Evolutionary conservation across 1,140 invertebrate genomes (phyloP).

Genomic region (Zaprionus kolodkinae): DNA sequence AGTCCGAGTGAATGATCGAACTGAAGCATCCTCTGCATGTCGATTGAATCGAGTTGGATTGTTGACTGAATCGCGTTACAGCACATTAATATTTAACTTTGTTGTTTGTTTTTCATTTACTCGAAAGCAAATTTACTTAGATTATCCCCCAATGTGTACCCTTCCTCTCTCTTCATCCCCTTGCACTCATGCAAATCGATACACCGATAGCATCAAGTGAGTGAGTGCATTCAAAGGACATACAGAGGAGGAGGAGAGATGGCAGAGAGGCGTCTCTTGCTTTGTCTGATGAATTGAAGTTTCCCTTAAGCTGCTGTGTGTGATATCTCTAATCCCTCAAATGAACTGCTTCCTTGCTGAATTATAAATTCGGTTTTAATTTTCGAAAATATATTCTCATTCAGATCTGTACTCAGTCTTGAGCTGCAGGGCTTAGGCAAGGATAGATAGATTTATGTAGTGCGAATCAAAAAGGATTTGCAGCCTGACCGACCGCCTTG

Average conservation of each 20-base stretch:
- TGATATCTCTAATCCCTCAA: background rate
- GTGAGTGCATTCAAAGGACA: conserved; percentile 36
- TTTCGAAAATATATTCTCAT: conserved; percentile 12
- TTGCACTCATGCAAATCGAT: conserved; percentile 56
- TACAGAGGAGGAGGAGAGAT: background rate
- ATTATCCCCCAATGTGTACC: conserved; percentile 21
- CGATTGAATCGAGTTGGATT: conserved; percentile 49
- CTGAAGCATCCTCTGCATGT: conserved; percentile 35
- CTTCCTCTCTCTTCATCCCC: background rate
- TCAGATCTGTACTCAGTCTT: conserved; percentile 16
- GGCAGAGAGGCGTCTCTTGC: background rate
- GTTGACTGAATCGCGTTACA: conserved; percentile 55
- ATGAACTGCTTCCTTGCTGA: conserved; percentile 19
- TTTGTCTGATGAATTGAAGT: background rate
- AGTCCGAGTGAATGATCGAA: conserved; percentile 34
- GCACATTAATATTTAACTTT: conserved; percentile 77
- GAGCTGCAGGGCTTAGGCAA: conserved; percentile 4
- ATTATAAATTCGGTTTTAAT: conserved; percentile 53
- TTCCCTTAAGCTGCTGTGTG: background rate
- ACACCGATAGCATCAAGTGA: conserved; percentile 37
- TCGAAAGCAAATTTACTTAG: conserved; percentile 68
- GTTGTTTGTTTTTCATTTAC: conserved; percentile 79
- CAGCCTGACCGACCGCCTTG: conserved; percentile 39
- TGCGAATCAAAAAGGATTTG: conserved; percentile 57
- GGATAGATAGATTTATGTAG: conserved; percentile 46